phyloP scores from a whole-genome alignment of 2,797 vertebrate genomes.

The Myotis myotis region DNA sequence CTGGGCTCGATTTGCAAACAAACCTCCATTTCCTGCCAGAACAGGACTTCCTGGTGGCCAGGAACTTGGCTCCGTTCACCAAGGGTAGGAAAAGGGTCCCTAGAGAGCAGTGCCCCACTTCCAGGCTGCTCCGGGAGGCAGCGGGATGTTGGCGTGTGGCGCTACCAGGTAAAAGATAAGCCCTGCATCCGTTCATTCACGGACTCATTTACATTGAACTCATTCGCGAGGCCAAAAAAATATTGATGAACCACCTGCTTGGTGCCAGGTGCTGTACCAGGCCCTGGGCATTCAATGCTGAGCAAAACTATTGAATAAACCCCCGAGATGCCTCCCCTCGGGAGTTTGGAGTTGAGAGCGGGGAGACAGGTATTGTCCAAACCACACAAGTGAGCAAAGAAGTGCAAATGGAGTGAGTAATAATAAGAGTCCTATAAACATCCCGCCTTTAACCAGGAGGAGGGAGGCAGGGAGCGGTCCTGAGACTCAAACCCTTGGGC shows the following conservation, averaged over 20 bases:
- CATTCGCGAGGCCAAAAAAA: neutral
- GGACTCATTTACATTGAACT: neutral
- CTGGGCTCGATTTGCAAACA: constrained; percentile 62
- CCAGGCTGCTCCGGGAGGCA: constrained; percentile 13
- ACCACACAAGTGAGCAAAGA: neutral
- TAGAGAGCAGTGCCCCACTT: constrained; percentile 51
- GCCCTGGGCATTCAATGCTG: neutral
- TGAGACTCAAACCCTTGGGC: neutral
- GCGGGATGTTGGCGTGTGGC: neutral
- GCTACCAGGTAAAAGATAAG: neutral
- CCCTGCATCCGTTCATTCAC: neutral
- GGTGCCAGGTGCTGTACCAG: neutral
- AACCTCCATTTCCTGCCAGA: constrained; percentile 73
- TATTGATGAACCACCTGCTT: neutral
- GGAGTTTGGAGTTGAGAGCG: neutral
- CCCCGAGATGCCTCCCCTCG: neutral
- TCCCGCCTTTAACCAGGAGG: neutral
- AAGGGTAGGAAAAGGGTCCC: constrained; percentile 43
- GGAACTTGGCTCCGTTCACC: constrained; percentile 46
- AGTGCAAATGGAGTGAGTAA: neutral
- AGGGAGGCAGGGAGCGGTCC: neutral
- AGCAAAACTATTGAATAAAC: neutral
- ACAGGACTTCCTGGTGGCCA: constrained; percentile 56
- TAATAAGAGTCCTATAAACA: too few species aligned
- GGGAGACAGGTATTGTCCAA: neutral